Evolutionary conservation across 1,140 invertebrate species (phyloP).

Genomic region (Mizuhopecten yessoensis): DNA sequence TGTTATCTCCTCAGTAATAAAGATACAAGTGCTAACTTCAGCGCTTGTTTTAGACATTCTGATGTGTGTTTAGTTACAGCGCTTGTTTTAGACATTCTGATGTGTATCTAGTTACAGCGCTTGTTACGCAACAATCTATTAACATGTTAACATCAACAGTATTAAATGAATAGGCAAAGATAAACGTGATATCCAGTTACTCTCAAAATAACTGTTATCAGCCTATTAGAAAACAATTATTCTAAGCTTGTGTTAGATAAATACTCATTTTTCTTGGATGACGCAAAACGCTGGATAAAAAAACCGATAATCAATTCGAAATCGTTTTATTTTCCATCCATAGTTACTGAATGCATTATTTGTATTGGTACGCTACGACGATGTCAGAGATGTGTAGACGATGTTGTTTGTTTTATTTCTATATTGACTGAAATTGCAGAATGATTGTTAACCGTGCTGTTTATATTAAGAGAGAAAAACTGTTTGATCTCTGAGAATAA

Average conservation of each 20-base stretch:
- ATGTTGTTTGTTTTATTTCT: too few relatives aligned
- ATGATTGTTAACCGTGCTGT: too few relatives aligned
- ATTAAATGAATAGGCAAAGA: background rate
- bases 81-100: background rate
- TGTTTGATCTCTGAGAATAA: too few relatives aligned
- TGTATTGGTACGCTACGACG: too few relatives aligned
- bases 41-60: background rate
- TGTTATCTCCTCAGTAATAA: background rate
- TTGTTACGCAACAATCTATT: constrained; percentile 10
- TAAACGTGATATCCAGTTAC: background rate
- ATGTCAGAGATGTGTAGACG: too few relatives aligned
- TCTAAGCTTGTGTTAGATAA: background rate
- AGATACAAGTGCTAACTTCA: background rate
- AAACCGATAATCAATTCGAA: background rate
- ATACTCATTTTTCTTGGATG: background rate
- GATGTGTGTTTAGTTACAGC: background rate
- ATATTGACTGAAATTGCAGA: too few relatives aligned
- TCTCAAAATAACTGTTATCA: background rate
- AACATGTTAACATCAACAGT: background rate
- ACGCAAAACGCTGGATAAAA: background rate
- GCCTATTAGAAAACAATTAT: background rate
- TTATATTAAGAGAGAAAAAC: too few relatives aligned
- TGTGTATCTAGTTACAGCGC: background rate
- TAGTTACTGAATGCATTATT: too few relatives aligned
- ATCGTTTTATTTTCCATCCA: too few relatives aligned